Base-by-base conservation (phyloP, 2,888 invertebrate genomes). In the Xanthorhoe designata region DNA sequence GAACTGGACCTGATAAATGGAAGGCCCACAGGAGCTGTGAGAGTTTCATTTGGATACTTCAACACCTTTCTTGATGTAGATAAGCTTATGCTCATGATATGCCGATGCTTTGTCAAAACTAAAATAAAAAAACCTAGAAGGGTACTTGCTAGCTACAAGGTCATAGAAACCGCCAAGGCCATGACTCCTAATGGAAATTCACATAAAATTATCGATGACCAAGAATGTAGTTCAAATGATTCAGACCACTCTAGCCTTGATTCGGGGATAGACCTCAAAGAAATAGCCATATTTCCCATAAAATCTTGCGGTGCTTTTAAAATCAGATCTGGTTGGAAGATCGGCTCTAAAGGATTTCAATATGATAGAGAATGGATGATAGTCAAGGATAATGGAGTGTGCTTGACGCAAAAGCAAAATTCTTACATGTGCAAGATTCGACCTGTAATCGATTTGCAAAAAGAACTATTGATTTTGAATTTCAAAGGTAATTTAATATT, bases 341-440 rank as follows among this genome's bases (percentile, higher is more conserved):
- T 99, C 61, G 96, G 96, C 10, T 78, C 88, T 0, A 96, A 96
- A 78, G 99, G 99, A 0, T 94, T 99, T 38, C 94, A 96, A 78
- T 98, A 96, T 85, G 99, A 99, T 87, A 94, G 99, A 73, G 95
- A 97, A 80, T 99, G 98, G 98, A 98, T 99, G 97, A 96, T 99
- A 68, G 95, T 98, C 7, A 97, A 96, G 77, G 94, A 95, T 8
- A 94, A 95, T 78, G 98, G 98, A 15, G 95, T 97, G 68, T 96
- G 97, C 67, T 88, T 99, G 60, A 98, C 98, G 1, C 98, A 99
- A 87, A 99, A 99, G 88, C 95, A 96, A 67, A 95, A 96, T 77
- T 94, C 96, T 1, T 94, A 94, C 71, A 94, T 99, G 86, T 98
- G 98, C 84, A 89, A 97, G 70, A 95, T 99, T 59, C 93, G 89